A percentile compares a stretch with the other conserved stretches of the same genome.
Evolutionary conservation across 2,888 invertebrate genomes (phyloP).

Genomic region (Hanleya hanleyi): DNA sequence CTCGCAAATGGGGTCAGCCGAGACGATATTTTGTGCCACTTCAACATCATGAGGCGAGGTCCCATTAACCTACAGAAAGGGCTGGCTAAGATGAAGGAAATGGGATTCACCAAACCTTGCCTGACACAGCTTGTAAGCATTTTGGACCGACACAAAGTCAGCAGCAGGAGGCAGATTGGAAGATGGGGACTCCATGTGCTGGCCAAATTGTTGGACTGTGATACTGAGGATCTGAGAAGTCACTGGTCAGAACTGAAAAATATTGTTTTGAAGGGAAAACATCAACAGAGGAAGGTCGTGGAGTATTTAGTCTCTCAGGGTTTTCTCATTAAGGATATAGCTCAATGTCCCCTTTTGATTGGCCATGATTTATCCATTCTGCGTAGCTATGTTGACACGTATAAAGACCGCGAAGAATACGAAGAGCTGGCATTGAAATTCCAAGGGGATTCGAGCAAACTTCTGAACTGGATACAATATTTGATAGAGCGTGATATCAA

Average conservation of each 20-base stretch:
- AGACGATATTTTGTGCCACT: constrained; percentile 26
- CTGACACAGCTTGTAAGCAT: constrained; percentile 19
- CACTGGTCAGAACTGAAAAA: not conserved
- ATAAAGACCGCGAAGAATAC: constrained; percentile 18
- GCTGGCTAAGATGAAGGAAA: constrained; percentile 8
- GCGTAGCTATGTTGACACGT: constrained; percentile 1
- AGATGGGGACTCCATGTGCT: not conserved
- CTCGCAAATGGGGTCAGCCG: constrained; percentile 12
- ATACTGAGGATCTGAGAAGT: not conserved
- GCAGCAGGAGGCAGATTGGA: not conserved
- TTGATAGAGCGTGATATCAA: constrained; percentile 34
- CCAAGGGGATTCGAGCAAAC: constrained; percentile 10
- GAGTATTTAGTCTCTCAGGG: constrained; percentile 28
- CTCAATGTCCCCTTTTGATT: constrained; percentile 26
- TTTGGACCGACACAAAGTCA: constrained; percentile 17
- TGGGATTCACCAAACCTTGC: constrained; percentile 13
- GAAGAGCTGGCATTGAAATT: not conserved
- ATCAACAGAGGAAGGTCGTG: constrained; percentile 14
- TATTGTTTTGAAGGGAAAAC: not conserved
- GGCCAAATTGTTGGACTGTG: not conserved
- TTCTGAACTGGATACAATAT: constrained; percentile 31
- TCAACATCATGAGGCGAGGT: constrained; percentile 25
- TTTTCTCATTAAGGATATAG: constrained; percentile 22
- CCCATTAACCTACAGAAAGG: constrained; percentile 1
- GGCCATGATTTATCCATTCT: constrained; percentile 24